Conservation (phyloP, 2,113 vertebrate species). For the Phodopus roborovskii region DNA sequence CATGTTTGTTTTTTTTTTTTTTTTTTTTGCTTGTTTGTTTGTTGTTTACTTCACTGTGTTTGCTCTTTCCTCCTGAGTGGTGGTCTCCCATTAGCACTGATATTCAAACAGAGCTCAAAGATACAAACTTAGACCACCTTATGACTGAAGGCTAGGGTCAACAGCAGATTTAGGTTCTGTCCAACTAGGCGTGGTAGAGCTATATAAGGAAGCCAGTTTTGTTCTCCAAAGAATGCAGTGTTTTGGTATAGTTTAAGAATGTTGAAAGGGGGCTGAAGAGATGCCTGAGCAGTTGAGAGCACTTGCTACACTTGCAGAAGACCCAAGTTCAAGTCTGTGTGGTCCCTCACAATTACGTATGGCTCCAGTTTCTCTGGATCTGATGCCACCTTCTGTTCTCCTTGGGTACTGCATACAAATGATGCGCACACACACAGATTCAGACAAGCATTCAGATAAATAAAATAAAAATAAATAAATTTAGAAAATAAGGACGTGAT, state of each 20-base stretch:
- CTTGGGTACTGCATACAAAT: background rate
- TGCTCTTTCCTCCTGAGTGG: background rate
- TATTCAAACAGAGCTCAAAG: background rate
- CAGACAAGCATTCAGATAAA: background rate
- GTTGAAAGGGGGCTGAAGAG: background rate
- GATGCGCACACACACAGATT: background rate
- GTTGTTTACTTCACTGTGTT: background rate
- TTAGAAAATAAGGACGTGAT: constrained; percentile 27
- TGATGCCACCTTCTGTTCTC: background rate
- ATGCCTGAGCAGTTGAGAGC: background rate
- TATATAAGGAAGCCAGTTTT: constrained; percentile 56
- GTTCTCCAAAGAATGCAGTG: constrained; percentile 63
- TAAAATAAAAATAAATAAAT: background rate
- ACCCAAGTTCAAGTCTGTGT: background rate
- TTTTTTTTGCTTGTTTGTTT: no score
- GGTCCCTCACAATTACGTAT: background rate
- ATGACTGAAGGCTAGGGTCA: constrained; percentile 45
- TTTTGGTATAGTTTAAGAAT: constrained; percentile 58
- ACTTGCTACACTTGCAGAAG: background rate
- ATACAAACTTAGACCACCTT: background rate
- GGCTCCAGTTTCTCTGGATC: background rate
- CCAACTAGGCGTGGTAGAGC: constrained; percentile 26
- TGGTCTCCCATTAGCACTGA: background rate
- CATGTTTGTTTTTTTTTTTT: no score
- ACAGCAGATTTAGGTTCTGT: constrained; percentile 10